Evolutionary conservation across 92 coral and sea anemone genomes (phyloP).

Genomic region (Porites rus): DNA sequence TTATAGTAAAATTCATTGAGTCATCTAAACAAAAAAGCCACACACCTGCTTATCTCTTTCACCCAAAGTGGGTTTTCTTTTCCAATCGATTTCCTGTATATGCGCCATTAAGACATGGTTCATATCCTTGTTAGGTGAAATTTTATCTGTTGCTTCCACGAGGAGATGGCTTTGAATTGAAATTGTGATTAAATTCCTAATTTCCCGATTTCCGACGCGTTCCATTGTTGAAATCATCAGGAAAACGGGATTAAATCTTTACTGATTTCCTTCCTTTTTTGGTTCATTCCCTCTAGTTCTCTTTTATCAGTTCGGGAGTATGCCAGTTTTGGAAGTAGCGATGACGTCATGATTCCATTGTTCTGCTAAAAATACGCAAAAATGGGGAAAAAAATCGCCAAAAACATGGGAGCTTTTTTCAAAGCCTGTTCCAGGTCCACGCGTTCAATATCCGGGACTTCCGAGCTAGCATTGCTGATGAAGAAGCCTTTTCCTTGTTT

Average conservation of each 20-base stretch:
- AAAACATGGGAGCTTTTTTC: too few relatives aligned
- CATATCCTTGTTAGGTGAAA: neutral
- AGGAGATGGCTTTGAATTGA: neutral
- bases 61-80: neutral
- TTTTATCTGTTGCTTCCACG: slow-evolving; percentile 6
- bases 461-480: too few relatives aligned
- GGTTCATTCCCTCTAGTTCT: too few relatives aligned
- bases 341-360: too few relatives aligned
- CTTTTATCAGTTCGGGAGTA: neutral
- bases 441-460: too few relatives aligned
- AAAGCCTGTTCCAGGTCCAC: too few relatives aligned
- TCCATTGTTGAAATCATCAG: too few relatives aligned
- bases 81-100: neutral
- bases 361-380: too few relatives aligned
- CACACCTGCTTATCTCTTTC: slow-evolving; percentile 1
- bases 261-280: too few relatives aligned
- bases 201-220: neutral
- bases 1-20: slow-evolving; percentile 4
- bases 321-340: too few relatives aligned
- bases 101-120: neutral
- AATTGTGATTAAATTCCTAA: neutral
- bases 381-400: too few relatives aligned
- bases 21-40: neutral
- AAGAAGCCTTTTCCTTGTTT: too few relatives aligned
- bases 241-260: neutral